Base-by-base conservation (phyloP, 2,888 invertebrate species). In the Andrena trimmerana region DNA sequence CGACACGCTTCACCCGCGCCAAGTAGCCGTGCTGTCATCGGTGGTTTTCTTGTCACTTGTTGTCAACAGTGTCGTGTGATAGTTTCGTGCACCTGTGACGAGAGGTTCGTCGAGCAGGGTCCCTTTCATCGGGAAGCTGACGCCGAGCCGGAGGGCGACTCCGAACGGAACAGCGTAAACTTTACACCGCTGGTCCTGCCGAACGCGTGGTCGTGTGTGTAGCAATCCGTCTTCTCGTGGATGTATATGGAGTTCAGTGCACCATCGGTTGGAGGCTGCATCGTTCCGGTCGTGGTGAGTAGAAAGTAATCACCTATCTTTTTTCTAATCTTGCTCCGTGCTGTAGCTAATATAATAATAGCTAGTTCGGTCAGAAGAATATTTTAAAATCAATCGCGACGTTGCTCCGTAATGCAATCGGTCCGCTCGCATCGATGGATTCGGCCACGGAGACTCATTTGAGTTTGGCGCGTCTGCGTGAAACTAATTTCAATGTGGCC, bases 351-450 rank as follows among this genome's bases (percentile, higher is more conserved):
- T 20, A 20, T 20, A 20, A 20, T 20, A 20, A 20, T 3, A 10
- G 20, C 20, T 10, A 7, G 8, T 2, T 54, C 7, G 20, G 20
- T 24, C 8, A 16, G 20, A 78, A 57, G 76, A 69, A 85, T 63
- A 74, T 70, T 42, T 54, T 42, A 16, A 50, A 86, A 83, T 85
- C 78, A 71, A 78, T 83, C 50, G 81, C 62, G 31, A 24, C 54
- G 70, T 33, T 57, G 50, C 67, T 63, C 63, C 70, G 16, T 75
- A 75, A 78, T 71, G 83, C 78, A 72, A 78, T 62, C 71, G 74
- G 63, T 71, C 59, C 33, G 75, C n/a, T 71, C 86, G 84, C 84
- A 81, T 80, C 78, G 87, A 86, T 83, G 70, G 78, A 85, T 85
- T 80, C 72, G 69, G 57, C 76, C 83, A 75, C 50, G 24, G 83